Percentiles rank a stretch among this genome's conserved stretches.
These are phyloP conservation scores for Pheosia gnoma DNA, from an alignment of 2,888 invertebrate species.

Conservation along the genomic window DNA sequence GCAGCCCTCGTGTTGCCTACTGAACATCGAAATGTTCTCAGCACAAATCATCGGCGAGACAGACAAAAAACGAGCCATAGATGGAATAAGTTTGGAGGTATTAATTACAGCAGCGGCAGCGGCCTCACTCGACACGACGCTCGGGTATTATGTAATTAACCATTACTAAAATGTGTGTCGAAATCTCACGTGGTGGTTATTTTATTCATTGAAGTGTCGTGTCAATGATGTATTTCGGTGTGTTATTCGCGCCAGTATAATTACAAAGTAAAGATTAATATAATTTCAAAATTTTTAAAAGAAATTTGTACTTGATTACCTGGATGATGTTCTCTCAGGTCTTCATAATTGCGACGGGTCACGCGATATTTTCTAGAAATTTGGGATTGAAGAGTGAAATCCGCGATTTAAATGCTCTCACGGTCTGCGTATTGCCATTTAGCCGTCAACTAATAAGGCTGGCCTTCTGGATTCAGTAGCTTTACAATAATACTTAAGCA, in stretches of 20 bases:
- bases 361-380: constrained; percentile 5
- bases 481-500: constrained; percentile 66
- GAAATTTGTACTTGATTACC: background rate
- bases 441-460: constrained; percentile 44
- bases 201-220: constrained; percentile 52
- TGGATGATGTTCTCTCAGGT: background rate
- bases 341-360: background rate
- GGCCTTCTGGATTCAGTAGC: constrained; percentile 72
- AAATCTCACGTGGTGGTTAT: constrained; percentile 50
- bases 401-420: constrained; percentile 51
- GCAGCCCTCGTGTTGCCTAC: constrained; percentile 39
- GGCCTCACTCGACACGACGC: constrained; percentile 47
- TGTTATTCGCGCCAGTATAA: constrained; percentile 37
- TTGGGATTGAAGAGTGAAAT: background rate
- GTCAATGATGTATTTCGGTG: constrained; percentile 44
- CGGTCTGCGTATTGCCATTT: constrained; percentile 48
- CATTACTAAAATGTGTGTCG: constrained; percentile 47
- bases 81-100: constrained; percentile 60
- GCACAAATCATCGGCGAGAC: constrained; percentile 59
- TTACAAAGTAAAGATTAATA: constrained; percentile 14
- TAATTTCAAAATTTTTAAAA: background rate
- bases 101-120: constrained; percentile 59
- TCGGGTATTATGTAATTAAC: constrained; percentile 60
- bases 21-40: constrained; percentile 48
- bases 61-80: constrained; percentile 61